Conservation (phyloP, 2,797 vertebrate species). For the Paratrypauchen microcephalus region DNA sequence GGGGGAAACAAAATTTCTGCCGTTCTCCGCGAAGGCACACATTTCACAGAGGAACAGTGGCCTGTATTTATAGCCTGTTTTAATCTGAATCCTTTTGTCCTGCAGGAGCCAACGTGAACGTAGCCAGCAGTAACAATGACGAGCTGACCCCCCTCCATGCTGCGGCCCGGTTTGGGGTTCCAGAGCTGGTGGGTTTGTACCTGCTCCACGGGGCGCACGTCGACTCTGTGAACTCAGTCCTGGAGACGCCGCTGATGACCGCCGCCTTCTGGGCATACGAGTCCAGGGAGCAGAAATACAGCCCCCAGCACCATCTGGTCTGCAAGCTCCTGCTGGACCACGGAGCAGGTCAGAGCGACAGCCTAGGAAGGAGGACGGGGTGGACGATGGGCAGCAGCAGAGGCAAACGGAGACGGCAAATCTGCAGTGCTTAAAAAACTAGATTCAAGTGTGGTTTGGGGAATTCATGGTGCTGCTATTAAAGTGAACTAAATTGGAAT, state of each 20-base stretch:
- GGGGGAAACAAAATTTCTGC: no score
- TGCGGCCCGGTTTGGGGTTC: conserved; percentile 83
- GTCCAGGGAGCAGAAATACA: conserved; percentile 86
- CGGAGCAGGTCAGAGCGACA: conserved; percentile 66
- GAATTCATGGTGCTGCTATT: no score
- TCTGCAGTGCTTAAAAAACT: no score
- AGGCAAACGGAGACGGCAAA: no score
- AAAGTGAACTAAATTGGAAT: no score
- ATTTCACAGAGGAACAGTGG: no score
- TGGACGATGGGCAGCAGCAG: no score
- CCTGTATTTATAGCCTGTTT: no score
- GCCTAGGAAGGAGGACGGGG: no score
- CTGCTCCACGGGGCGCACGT: conserved; percentile 81
- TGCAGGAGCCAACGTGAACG: conserved; percentile 86
- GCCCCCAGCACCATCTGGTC: conserved; percentile 84
- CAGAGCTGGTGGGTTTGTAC: conserved; percentile 86
- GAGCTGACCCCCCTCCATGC: conserved; percentile 90
- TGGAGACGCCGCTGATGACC: conserved; percentile 87
- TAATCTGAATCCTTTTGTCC: background rate
- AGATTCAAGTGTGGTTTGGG: no score
- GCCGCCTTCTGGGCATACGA: conserved; percentile 90
- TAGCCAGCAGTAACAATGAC: conserved; percentile 80
- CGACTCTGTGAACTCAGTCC: conserved; percentile 79
- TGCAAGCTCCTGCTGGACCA: conserved; percentile 89
- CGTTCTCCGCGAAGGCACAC: no score